Evolutionary conservation across 2,113 vertebrate species (phyloP), one percentile per base, ranked within the genome.

Genomic region (Rhinogobius similis): DNA sequence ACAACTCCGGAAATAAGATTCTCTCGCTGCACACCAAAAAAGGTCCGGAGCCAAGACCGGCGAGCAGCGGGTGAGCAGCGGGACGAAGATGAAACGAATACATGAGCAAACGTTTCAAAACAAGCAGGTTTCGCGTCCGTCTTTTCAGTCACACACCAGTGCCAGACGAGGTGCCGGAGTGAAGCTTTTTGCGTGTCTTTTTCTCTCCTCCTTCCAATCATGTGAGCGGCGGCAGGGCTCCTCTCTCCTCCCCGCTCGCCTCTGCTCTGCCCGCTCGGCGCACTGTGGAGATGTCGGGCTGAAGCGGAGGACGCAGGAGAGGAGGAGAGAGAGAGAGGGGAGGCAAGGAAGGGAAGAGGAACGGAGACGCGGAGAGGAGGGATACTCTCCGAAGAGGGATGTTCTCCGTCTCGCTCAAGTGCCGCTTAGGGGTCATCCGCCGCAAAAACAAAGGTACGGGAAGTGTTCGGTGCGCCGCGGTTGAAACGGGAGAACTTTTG

Each of bases 401-500:
- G 96, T 96, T 97, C 67, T 94, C 95, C 11, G 93, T 97, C 78
- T 95, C 95, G 26, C 92, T 97, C 67, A 96, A 95, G 93, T 97
- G 96, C 85, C 94, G 93, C 72, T 91, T 97, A 63, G 95, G 96
- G 89, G 93, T 97, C 91, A 91, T 95, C 93, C 95, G 91, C 88
- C 94, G 91, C 48, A 90, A 92, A 81, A 94, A 77, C 77, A 95
- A 95, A 94, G 95, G 95, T 96, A 95, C 0, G 43, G 85, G 87
- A 73, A 78, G 10, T 75, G 62, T 76, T 66, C 73, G 63, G 68
- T 1, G 20, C 9, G 32, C 5, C 5, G n/a, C 11, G 43, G 14
- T 4, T 46, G 16, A 50, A 21, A 50, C 10, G 5, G 46, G 20
- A 2, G 9, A 50, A 50, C 46, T 50, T 50, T 50, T 50, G 16